Evolutionary conservation across 1,140 invertebrate species (phyloP), one percentile per base, ranked within the genome.

Genomic region (Zaprionus kolodkinae): DNA sequence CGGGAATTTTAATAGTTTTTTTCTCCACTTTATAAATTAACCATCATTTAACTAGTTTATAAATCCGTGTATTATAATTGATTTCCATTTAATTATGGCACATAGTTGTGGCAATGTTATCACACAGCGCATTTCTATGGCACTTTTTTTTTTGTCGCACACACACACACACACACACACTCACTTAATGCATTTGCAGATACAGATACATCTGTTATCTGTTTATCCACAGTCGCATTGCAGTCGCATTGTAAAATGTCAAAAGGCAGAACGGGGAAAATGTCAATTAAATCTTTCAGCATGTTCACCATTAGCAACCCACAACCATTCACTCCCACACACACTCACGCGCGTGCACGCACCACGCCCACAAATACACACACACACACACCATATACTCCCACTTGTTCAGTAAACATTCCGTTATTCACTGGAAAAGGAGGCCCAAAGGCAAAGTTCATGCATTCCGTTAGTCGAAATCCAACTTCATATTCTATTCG

Each of bases 341-440:
- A 38, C 12, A 36, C 60, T 64, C 43, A 52, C 40, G 48, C 63
- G 43, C 56, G 36, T 45, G 33, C 48, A 64, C 45, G 66, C 59
- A 71, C 33, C 6, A 30, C 6, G 3, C 27, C 27, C 27, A 78
- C 36, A 62, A 12, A 45, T n/a, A 13, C 21, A 12, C 15, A 50
- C 36, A 17, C 43, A 50, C 33, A 33, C 7, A 30, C 27, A 30
- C 27, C 27, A 30, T 4, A 56, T 17, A 45, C 25, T 10, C 27
- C 5, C 43, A 50, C 13, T 45, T 27, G 40, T 52, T 52, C 45
- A 36, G 30, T 56, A 17, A 60, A 33, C 45, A 50, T 50, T 50
- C n/a, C 45, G 17, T 21, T 50, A 21, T 21, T 27, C 48, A 61
- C 35, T 36, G 38, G 30, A 27, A 13, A 65, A 54, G 38, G n/a